phyloP scores from a whole-genome alignment of 1,140 invertebrate genomes.

The Lordiphosa mommai region DNA sequence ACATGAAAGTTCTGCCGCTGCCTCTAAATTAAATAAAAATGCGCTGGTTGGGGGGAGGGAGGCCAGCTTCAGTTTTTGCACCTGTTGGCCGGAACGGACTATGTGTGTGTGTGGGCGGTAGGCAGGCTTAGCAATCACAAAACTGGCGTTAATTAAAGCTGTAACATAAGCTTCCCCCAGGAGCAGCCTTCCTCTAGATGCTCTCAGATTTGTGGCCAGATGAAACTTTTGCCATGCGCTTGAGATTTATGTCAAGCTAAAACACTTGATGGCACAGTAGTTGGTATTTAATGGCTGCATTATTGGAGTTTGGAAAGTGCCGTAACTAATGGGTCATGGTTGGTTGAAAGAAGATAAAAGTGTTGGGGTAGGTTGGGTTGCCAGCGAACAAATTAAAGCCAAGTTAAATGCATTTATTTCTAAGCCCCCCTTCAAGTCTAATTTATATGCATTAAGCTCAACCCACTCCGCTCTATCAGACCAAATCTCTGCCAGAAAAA shows the following conservation, averaged over 20 bases:
- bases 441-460: background rate
- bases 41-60: constrained; percentile 20
- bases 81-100: constrained; percentile 46
- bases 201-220: constrained; percentile 43
- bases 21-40: constrained; percentile 74
- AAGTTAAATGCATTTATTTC: too few species aligned
- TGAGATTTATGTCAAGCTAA: constrained; percentile 75
- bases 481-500: background rate
- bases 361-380: background rate
- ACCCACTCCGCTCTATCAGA: too few species aligned
- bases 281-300: constrained; percentile 75
- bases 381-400: constrained; percentile 43
- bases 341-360: constrained; percentile 13
- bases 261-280: constrained; percentile 72
- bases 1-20: constrained; percentile 59
- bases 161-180: constrained; percentile 46
- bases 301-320: constrained; percentile 65
- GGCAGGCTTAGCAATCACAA: constrained; percentile 37
- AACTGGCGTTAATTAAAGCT: constrained; percentile 71
- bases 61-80: constrained; percentile 62
- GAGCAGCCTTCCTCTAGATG: constrained; percentile 14
- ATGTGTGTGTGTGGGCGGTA: background rate
- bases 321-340: constrained; percentile 61
- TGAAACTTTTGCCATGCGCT: constrained; percentile 50
- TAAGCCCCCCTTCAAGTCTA: too few species aligned